Evolutionary conservation across 2,113 vertebrate genomes (phyloP).

Genomic region (Oxyruncus cristatus): DNA sequence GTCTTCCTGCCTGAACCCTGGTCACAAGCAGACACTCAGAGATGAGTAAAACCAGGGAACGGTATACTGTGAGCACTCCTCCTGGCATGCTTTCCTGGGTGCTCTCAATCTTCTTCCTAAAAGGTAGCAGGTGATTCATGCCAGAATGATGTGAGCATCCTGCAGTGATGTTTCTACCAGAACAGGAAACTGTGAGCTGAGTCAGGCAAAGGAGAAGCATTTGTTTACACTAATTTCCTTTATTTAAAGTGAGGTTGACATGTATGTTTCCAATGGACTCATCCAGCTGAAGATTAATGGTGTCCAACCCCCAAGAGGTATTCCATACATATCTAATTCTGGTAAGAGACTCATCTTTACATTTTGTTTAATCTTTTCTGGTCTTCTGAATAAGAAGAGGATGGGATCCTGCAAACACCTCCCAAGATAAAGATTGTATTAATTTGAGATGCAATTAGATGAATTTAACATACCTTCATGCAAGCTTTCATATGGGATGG

Average conservation of each 20-base stretch:
- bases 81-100: background rate
- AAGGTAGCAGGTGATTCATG: background rate
- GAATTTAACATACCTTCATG: background rate
- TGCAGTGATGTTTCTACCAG: background rate
- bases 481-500: background rate
- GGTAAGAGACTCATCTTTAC: conserved; percentile 24
- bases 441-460: background rate
- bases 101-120: background rate
- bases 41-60: background rate
- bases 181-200: background rate
- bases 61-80: background rate
- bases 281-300: conserved; percentile 62
- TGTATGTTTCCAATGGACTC: conserved; percentile 48
- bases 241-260: conserved; percentile 58
- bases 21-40: background rate
- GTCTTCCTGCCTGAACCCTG: background rate
- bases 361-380: background rate
- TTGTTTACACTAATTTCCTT: background rate
- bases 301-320: background rate
- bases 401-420: background rate
- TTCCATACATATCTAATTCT: conserved; percentile 55
- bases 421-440: background rate
- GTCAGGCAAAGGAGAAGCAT: background rate
- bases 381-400: background rate
- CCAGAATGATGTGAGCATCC: background rate